Percentiles rank a stretch among this genome's conserved stretches.
Evolutionary conservation across 2,113 vertebrate species (phyloP).

Genomic region (Falco punctatus): DNA sequence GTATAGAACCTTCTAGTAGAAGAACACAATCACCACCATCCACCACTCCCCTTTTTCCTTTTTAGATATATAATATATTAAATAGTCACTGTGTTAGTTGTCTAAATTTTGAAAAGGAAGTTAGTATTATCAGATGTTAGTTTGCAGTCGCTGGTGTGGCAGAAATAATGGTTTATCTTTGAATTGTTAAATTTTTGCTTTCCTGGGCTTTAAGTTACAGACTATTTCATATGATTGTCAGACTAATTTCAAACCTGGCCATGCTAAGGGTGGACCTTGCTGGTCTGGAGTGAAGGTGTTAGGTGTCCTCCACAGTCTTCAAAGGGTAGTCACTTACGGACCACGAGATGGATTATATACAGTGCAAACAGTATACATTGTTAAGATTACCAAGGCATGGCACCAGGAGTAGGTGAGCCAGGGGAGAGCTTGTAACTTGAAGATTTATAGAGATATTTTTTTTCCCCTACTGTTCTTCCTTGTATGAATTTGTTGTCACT

Average conservation of each 20-base stretch:
- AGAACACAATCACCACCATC: fast-evolving
- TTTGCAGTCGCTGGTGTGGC: background rate
- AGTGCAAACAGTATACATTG: background rate
- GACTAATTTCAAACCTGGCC: background rate
- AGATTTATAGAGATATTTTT: background rate
- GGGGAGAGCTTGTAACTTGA: background rate
- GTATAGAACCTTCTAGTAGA: background rate
- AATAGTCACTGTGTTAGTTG: background rate
- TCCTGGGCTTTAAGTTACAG: background rate
- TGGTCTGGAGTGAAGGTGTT: background rate
- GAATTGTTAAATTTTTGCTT: background rate
- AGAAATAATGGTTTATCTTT: background rate
- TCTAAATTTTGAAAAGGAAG: background rate
- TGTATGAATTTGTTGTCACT: background rate
- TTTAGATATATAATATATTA: background rate
- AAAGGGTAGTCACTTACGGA: background rate
- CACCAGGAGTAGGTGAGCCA: background rate
- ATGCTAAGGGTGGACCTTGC: background rate
- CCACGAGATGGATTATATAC: background rate
- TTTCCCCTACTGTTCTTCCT: background rate
- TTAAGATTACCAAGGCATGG: too few relatives aligned
- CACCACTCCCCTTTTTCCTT: background rate
- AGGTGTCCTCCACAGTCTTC: fast-evolving
- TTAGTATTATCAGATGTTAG: background rate
- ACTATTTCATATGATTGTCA: background rate